phyloP scores from a whole-genome alignment of 2,113 vertebrate species.

The Equus przewalskii region DNA sequence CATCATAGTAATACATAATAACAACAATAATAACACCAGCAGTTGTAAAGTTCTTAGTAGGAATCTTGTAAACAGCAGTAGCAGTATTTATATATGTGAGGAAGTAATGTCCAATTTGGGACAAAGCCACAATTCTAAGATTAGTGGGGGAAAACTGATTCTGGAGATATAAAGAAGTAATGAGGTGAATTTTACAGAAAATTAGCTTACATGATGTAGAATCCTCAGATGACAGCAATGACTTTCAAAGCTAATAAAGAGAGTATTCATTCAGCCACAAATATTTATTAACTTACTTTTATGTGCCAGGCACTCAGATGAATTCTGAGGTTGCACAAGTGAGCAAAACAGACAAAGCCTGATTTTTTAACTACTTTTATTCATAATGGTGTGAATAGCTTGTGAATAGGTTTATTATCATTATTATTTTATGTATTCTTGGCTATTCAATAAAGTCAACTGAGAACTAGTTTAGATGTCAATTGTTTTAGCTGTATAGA shows the following conservation, averaged over 20 bases:
- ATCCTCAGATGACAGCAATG: background rate
- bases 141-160: background rate
- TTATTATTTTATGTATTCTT: background rate
- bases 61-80: background rate
- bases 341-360: background rate
- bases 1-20: background rate
- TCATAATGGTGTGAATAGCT: background rate
- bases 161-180: background rate
- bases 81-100: background rate
- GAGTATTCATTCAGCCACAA: background rate
- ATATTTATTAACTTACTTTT: conserved; percentile 47
- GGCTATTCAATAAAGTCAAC: background rate
- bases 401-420: background rate
- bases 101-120: background rate
- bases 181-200: background rate
- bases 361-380: conserved; percentile 3
- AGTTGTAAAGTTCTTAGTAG: background rate
- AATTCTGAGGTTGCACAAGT: background rate
- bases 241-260: conserved; percentile 49
- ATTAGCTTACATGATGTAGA: background rate
- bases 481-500: background rate
- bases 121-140: background rate
- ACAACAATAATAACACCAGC: background rate
- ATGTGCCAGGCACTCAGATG: background rate
- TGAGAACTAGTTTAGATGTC: background rate